Conservation (phyloP, 2,888 invertebrate genomes). For the Caenorhabditis sp. region DNA sequence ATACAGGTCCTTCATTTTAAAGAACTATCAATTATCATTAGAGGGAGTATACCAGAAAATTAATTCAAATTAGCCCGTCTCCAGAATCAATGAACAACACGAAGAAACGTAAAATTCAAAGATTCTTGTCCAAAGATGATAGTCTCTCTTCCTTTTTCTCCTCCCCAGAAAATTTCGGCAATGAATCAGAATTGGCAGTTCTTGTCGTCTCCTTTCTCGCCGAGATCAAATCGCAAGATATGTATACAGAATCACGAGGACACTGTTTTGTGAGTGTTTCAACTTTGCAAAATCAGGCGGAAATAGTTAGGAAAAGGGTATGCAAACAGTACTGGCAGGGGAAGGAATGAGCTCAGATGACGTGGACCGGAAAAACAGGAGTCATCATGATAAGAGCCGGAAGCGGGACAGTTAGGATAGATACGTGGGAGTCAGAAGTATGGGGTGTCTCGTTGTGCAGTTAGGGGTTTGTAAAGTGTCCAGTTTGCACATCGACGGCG, state of each 20-base stretch:
- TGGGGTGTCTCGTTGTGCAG: too few species aligned
- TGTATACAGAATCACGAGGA: constrained; percentile 21
- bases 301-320: constrained; percentile 11
- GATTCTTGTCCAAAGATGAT: constrained; percentile 45
- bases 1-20: not conserved
- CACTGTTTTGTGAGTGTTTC: constrained; percentile 11
- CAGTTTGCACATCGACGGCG: too few species aligned
- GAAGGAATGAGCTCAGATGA: constrained; percentile 20
- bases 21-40: constrained; percentile 11
- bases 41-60: not conserved
- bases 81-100: constrained; percentile 10
- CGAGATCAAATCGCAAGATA: constrained; percentile 55
- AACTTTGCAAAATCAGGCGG: constrained; percentile 5
- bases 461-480: too few species aligned
- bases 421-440: not conserved
- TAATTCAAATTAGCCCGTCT: constrained; percentile 10
- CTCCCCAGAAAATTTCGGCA: constrained; percentile 13
- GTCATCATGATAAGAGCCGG: constrained; percentile 3
- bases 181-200: constrained; percentile 55
- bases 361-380: not conserved
- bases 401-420: not conserved
- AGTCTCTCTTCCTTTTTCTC: constrained; percentile 7
- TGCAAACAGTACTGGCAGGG: constrained; percentile 6
- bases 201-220: constrained; percentile 11
- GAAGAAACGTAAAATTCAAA: constrained; percentile 31